Base-by-base conservation (phyloP, 2,888 invertebrate species). In the Danaus chrysippus region DNA sequence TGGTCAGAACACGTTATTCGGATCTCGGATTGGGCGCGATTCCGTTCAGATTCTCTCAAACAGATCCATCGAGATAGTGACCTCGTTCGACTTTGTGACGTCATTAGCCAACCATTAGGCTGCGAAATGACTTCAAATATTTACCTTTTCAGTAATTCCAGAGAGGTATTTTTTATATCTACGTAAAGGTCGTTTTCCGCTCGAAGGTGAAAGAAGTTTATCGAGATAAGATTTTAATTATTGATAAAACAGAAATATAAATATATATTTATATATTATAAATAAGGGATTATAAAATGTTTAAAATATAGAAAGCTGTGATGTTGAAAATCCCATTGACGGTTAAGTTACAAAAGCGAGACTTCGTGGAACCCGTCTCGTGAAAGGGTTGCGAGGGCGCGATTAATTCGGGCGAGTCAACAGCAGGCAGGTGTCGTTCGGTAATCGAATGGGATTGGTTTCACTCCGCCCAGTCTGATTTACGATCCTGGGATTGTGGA, bases 401-500 rank as follows among this genome's bases (percentile, higher is more conserved):
- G 60, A 64, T 64, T 64, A 62, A 65, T 64, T 64, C 61, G 62
- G 43, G 59, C 56, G 71, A 75, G 71, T 73, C 76, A 75, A 71
- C 73, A 73, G 67, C 69, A 54, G 59, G 59, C 62, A 62, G 67
- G 71, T 71, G 69, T 69, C 62, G 68, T 54, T 63, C 66, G 65
- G 73, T 77, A 76, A 78, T 78, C 74, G 76, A 79, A 76, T 72
- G 70, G 76, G 76, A 78, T 78, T 73, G 78, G 74, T 72, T 77
- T 73, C 71, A 62, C 70, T 58, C 58, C 65, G 72, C 70, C 71
- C 70, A 65, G 71, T 64, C 70, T 76, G 79, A 78, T 77, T 76
- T 77, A 78, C 74, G 67, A 64, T 56, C 53, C 56, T 44, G 44
- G 52, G 44, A 53, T 56, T 23, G 56, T 56, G 55, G 34, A 56